A percentile compares a stretch with the other conserved stretches of the same genome.
Conservation (phyloP, 2,797 vertebrate species). For the Cryptoprocta ferox region DNA sequence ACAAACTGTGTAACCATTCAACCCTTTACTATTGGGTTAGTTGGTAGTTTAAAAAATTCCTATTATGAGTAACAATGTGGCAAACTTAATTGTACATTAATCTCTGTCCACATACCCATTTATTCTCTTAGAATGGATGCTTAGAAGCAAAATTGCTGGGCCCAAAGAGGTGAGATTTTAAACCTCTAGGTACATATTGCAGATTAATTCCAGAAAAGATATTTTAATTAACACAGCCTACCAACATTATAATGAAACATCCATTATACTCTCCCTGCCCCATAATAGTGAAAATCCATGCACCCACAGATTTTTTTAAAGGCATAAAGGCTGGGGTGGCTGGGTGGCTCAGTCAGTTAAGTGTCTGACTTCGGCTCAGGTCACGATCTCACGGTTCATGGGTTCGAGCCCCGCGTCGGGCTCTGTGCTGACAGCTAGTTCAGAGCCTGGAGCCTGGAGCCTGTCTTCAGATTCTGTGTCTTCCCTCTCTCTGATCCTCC, state of each 20-base stretch:
- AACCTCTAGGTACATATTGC: neutral
- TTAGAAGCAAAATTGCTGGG: slow-evolving; percentile 25
- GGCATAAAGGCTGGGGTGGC: no score
- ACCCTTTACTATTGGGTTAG: neutral
- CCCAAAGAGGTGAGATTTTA: slow-evolving; percentile 38
- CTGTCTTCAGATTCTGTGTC: no score
- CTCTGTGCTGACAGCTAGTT: no score
- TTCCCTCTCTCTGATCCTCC: no score
- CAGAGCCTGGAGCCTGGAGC: no score
- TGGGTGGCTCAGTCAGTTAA: no score
- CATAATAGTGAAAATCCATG: neutral
- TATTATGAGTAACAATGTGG: slow-evolving; percentile 53
- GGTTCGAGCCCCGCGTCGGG: no score
- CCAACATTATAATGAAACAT: neutral
- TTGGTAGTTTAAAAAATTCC: neutral
- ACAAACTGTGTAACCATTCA: neutral
- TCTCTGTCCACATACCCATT: slow-evolving; percentile 26
- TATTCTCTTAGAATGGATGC: slow-evolving; percentile 12
- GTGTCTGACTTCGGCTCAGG: no score
- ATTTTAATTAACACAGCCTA: slow-evolving; percentile 48
- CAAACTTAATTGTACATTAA: slow-evolving; percentile 60
- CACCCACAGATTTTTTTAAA: neutral
- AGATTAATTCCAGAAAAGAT: slow-evolving; percentile 10
- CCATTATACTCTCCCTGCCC: neutral
- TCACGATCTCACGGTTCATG: no score